Percentiles rank a stretch among this genome's conserved stretches.
Conservation (phyloP, 2,797 vertebrate genomes). For the Takifugu rubripes region DNA sequence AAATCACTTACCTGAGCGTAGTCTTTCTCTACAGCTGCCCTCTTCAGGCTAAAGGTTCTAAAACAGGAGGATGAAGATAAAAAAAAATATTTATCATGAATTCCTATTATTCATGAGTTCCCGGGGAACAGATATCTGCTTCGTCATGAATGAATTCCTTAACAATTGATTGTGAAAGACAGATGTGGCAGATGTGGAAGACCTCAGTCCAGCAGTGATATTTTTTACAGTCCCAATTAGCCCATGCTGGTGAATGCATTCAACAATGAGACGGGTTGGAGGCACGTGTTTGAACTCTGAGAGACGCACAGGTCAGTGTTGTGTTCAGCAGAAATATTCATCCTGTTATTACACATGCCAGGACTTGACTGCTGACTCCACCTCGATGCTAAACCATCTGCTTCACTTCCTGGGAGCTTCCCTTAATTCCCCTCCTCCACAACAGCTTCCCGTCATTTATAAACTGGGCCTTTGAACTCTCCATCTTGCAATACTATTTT, state of each 20-base stretch:
- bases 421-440: constrained; percentile 21
- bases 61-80: constrained; percentile 14
- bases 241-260: too few species aligned
- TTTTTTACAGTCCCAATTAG: too few species aligned
- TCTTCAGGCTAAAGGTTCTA: constrained; percentile 94
- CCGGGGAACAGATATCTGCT: too few species aligned
- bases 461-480: constrained; percentile 28
- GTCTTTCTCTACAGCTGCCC: constrained; percentile 89
- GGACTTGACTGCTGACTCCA: constrained; percentile 44
- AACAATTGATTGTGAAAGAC: too few species aligned
- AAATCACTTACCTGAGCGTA: constrained; percentile 88
- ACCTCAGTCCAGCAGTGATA: too few species aligned
- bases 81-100: neutral
- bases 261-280: too few species aligned
- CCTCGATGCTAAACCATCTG: constrained; percentile 49
- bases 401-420: constrained; percentile 56
- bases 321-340: constrained; percentile 43
- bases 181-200: too few species aligned
- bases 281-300: constrained; percentile 9
- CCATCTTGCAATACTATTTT: constrained; percentile 54
- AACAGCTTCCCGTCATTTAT: constrained; percentile 42
- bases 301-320: constrained; percentile 40
- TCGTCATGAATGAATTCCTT: too few species aligned
- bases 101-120: too few species aligned
- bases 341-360: constrained; percentile 61